These are phyloP conservation scores for Autographa gamma DNA, from an alignment of 2,888 invertebrate species.

Conservation along the genomic window DNA sequence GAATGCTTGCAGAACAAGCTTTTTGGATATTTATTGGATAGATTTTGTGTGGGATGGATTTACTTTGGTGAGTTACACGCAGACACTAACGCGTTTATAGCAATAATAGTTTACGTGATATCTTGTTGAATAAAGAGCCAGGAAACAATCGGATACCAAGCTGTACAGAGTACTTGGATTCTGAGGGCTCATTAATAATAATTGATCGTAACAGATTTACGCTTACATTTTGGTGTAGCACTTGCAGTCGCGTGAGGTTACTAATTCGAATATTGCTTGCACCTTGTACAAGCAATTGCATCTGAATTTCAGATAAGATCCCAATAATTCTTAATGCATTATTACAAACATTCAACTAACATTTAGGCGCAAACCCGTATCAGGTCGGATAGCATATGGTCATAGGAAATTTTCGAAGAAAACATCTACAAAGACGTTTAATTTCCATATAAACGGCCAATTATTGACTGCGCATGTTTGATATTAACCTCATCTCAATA, in stretches of 20 bases:
- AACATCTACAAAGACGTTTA: neutral
- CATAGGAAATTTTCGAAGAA: neutral
- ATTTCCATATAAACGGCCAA: conserved; percentile 2
- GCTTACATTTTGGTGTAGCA: neutral
- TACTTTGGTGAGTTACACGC: conserved; percentile 74
- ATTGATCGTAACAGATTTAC: conserved; percentile 6
- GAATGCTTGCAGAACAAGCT: conserved; percentile 86
- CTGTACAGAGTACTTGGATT: conserved; percentile 13
- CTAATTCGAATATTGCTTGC: neutral
- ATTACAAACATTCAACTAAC: neutral
- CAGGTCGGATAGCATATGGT: neutral
- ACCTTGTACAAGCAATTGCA: neutral
- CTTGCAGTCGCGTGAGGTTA: conserved; percentile 1
- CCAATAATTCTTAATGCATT: neutral
- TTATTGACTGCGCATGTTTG: conserved; percentile 8
- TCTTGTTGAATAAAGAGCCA: conserved; percentile 45
- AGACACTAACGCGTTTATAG: conserved; percentile 69
- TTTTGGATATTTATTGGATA: conserved; percentile 89
- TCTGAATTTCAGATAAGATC: neutral
- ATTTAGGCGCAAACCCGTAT: neutral
- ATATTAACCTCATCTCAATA: conserved; percentile 27
- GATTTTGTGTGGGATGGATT: conserved; percentile 87
- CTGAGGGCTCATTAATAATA: conserved; percentile 7
- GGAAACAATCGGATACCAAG: conserved; percentile 26
- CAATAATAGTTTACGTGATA: conserved; percentile 61